Evolutionary conservation across 2,797 vertebrate genomes (phyloP), one percentile per base, ranked within the genome.

Genomic region (Sylvilagus floridanus): DNA sequence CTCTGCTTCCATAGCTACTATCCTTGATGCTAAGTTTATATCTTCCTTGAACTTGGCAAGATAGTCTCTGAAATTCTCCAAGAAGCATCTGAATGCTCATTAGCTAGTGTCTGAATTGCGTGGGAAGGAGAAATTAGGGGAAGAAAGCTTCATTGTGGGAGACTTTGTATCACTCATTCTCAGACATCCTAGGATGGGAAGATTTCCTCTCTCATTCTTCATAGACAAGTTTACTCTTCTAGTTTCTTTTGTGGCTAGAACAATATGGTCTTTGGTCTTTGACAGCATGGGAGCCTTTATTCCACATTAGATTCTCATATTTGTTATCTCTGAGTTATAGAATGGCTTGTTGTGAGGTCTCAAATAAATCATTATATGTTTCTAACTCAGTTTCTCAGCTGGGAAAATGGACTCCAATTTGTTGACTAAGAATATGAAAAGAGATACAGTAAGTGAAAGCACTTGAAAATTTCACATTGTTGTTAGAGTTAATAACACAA

Each of bases 331-430:
- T 69, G 52, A 28, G 62, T 42, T 66, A 65, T 4, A 83, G 28
- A 13, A 52, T 77, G 66, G 82, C 75, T 87, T 85, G 14, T 83
- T 85, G 14, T 79, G 52, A 57, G 32, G 19, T 91, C 32, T 95
- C 71, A 93, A 71, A 73, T 24, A 75, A 93, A 69, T 77, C 37
- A n/a, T 10, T 75, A 68, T 17, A 30, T 26, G 19, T 60, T 97
- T 97, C 57, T 97, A 86, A 91, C 65, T 94, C 22, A 71, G 47
- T 87, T 95, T 90, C 88, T 83, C 81, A 85, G 13, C 57, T 84
- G 90, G 26, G 72, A 83, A 96, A 92, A 91, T 26, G 28, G 78
- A 42, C 10, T 83, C 37, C 19, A 83, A 71, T 86, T 94, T 75
- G 90, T 84, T 90, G 68, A 83, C 87, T 79, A 87, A 95, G 72